Base-by-base conservation (phyloP, 2,113 vertebrate genomes). In the Terrapene triunguis region DNA sequence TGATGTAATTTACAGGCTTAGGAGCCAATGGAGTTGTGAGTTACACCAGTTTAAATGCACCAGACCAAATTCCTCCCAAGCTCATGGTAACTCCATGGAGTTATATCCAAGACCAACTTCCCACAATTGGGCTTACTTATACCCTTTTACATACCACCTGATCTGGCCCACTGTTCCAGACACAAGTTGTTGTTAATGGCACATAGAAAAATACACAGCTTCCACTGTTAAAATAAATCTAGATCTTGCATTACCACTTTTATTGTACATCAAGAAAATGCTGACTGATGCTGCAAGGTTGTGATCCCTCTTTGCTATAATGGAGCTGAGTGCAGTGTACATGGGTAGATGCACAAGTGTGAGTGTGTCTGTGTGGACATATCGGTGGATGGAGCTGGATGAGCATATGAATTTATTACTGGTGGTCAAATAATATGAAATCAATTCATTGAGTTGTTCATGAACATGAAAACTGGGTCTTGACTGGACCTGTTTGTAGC, bases 261-360 rank as follows among this genome's bases (percentile, higher is more conserved):
- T 88, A 24, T 8, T 94, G 82, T 80, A 62, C 22, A 5, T 6
- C 10, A 93, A 84, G n/a, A 90, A 93, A 57, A 5, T 38, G 80
- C 10, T 86, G 85, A 53, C 25, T 1, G n/a, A 38, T 22, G 65
- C 29, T 95, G 87, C 90, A 96, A 96, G 90, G 59, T 79, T 91
- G 59, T 86, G 48, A 80, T 88, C 55, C 51, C 35, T 22, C 65
- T 72, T 72, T 72, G 19, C n/a, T 72, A 19, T 72, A 55, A 13
- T 90, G 2, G 42, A 47, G 42, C 13, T 13, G 44, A 27, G 12
- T 27, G 24, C 74, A 44, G 74, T 14, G 13, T 27, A 29, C 12
- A 1, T 27, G 42, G 44, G 42, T 47, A 47, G 13, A 47, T 47
- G 25, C 25, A 27, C 74, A 78, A 47, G 42, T 27, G 11, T 27